phyloP scores from a whole-genome alignment of 2,113 vertebrate species.

The Elgaria multicarinata region DNA sequence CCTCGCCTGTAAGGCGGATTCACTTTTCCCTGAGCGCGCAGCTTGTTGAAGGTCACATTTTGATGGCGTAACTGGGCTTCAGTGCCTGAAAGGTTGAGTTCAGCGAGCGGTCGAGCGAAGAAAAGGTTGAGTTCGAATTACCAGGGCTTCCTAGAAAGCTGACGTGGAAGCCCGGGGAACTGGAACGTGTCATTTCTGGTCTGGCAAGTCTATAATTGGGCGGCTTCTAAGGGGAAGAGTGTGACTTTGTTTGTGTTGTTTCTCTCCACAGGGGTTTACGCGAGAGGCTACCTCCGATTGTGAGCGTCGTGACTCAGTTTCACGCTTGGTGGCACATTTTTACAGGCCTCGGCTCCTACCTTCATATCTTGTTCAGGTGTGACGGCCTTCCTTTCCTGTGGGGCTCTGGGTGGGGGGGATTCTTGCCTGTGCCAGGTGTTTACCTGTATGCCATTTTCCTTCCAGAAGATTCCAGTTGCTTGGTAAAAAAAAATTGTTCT shows the following conservation, averaged over 20 bases:
- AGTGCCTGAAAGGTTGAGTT: neutral
- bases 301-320: constrained; percentile 92
- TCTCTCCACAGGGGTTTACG: constrained; percentile 81
- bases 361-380: constrained; percentile 96
- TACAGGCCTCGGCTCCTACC: constrained; percentile 95
- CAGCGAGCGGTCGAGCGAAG: too few relatives aligned
- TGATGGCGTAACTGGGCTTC: neutral
- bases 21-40: too few relatives aligned
- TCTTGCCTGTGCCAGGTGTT: too few relatives aligned
- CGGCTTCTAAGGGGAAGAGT: too few relatives aligned
- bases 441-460: neutral
- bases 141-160: neutral
- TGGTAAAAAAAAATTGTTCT: neutral
- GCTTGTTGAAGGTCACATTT: neutral
- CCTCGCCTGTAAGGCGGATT: neutral
- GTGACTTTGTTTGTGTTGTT: neutral
- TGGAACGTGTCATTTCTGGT: neutral
- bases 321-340: constrained; percentile 99
- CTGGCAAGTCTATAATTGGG: neutral
- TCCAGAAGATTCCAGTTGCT: neutral
- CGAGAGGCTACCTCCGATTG: constrained; percentile 82
- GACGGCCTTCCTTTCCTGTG: neutral
- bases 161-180: neutral
- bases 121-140: neutral
- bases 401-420: too few relatives aligned